Percentiles rank a stretch among this genome's conserved stretches.
Conservation (phyloP, 1,140 invertebrate genomes). For the Archivesica marissinica region DNA sequence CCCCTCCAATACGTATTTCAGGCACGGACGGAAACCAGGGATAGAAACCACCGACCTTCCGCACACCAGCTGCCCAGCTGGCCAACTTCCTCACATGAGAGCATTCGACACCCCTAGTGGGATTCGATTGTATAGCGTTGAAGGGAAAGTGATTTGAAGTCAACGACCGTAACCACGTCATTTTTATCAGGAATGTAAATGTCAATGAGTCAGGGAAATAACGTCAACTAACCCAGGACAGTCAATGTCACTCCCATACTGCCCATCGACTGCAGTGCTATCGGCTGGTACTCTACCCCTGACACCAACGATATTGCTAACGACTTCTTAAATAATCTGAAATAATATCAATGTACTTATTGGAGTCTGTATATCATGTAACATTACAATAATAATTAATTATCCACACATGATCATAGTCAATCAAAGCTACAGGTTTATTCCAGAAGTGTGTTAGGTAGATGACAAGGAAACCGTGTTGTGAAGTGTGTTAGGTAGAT, state of each 20-base stretch:
- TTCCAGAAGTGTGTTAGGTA: neutral
- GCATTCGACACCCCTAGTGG: neutral
- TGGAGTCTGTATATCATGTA: too few species aligned
- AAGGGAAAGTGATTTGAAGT: neutral
- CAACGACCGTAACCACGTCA: neutral
- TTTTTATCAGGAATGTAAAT: neutral
- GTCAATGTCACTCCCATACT: neutral
- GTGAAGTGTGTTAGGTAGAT: neutral
- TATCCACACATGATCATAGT: neutral
- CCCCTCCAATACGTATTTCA: too few species aligned
- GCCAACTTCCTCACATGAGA: too few species aligned
- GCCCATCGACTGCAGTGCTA: neutral
- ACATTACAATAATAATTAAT: neutral
- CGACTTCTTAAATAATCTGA: conserved; percentile 30
- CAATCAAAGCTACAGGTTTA: neutral
- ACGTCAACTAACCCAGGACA: neutral
- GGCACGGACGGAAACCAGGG: too few species aligned
- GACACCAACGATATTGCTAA: neutral
- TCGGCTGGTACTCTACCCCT: neutral
- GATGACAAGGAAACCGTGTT: neutral
- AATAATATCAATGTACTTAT: too few species aligned
- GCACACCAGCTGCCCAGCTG: too few species aligned
- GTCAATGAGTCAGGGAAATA: neutral
- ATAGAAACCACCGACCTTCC: too few species aligned
- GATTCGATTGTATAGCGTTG: neutral